Evolutionary conservation across 2,888 invertebrate genomes (phyloP).

Genomic region (Tethea ocularis): DNA sequence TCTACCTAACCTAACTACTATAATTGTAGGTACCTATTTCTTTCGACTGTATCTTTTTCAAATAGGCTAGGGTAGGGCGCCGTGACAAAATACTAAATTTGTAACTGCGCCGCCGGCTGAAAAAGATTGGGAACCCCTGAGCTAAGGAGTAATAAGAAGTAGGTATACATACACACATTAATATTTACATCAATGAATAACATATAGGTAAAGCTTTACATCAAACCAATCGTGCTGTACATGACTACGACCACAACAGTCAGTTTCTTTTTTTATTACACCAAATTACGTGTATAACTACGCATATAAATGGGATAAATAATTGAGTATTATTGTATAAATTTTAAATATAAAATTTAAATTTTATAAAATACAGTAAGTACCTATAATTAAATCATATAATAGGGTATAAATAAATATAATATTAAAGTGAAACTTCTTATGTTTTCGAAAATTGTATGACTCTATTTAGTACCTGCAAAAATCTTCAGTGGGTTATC

Average conservation of each 20-base stretch:
- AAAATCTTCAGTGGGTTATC: background rate
- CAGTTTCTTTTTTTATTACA: background rate
- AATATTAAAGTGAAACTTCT: background rate
- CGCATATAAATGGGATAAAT: background rate
- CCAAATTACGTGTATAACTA: background rate
- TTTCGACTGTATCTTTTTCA: no score
- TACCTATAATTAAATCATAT: background rate
- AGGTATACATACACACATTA: background rate
- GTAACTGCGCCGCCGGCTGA: no score
- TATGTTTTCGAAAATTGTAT: background rate
- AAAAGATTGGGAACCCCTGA: no score
- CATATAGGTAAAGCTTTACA: background rate
- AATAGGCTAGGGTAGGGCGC: no score
- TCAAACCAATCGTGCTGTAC: background rate
- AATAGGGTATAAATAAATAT: background rate
- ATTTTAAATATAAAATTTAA: background rate
- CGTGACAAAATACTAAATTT: no score
- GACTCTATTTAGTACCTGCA: background rate
- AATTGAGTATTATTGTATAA: background rate
- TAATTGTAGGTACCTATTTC: no score
- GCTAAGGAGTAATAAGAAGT: no score
- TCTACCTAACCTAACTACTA: no score
- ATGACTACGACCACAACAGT: background rate
- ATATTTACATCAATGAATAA: background rate
- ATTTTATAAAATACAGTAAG: no score